Conservation (phyloP, 2,888 invertebrate genomes). For the Drosophila anomelani region DNA sequence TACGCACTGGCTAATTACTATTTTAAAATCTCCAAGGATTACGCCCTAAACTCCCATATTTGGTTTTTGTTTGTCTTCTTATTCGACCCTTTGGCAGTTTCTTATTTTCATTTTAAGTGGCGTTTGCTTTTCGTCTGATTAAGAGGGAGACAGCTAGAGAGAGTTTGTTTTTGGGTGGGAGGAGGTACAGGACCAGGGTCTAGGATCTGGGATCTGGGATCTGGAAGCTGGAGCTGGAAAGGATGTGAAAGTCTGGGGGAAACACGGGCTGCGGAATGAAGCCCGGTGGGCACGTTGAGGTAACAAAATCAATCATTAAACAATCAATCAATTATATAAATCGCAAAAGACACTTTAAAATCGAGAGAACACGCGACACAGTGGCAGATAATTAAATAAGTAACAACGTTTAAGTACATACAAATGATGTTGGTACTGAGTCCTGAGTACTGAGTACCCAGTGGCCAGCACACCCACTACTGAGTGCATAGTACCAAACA, state of each 20-base stretch:
- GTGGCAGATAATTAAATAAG: slow-evolving; percentile 49
- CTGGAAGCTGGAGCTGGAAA: background rate
- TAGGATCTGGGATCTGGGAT: background rate
- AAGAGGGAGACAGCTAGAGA: slow-evolving; percentile 22
- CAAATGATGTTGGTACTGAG: slow-evolving; percentile 3
- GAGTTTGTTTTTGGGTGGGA: background rate
- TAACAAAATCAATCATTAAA: slow-evolving; percentile 37
- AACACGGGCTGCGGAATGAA: slow-evolving; percentile 1
- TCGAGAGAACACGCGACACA: slow-evolving; percentile 60
- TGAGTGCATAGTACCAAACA: slow-evolving; percentile 5
- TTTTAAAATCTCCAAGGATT: slow-evolving; percentile 16
- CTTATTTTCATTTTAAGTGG: slow-evolving; percentile 47
- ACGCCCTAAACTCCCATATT: background rate
- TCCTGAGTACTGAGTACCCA: slow-evolving; percentile 6
- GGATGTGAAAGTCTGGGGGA: background rate
- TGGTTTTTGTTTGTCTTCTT: slow-evolving; percentile 9
- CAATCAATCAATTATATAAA: slow-evolving; percentile 30
- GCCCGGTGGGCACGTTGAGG: slow-evolving; percentile 44
- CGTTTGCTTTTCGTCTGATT: slow-evolving; percentile 49
- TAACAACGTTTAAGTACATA: slow-evolving; percentile 34
- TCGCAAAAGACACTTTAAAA: slow-evolving; percentile 30
- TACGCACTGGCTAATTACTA: background rate
- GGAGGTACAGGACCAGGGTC: background rate
- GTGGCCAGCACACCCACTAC: background rate
- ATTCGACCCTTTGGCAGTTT: slow-evolving; percentile 65